Base-by-base conservation (phyloP, 1,140 invertebrate genomes). In the Zaprionus nigranus region DNA sequence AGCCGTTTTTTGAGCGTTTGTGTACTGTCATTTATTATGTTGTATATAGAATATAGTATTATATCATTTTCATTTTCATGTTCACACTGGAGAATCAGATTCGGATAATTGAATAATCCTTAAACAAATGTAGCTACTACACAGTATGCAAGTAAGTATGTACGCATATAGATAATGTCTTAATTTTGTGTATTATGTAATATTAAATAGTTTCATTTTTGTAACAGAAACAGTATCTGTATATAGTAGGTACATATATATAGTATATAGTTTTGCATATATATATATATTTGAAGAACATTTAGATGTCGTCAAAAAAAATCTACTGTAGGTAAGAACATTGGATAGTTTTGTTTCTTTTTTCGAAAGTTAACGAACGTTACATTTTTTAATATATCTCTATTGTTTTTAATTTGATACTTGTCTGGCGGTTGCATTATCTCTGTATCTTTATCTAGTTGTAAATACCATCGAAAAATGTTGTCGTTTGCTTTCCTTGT, bases 221-320 rank as follows among this genome's bases (percentile, higher is more conserved):
- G 26, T 58, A 66, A 66, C 64, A 66, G 49, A 66, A 66, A 43
- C 64, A 66, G 40, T 49, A 49, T 46, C 30, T 46, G 24, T 66
- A 58, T 58, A 58, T 70, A 70, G 60, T 65, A 71, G 57, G 56
- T 77, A 56, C 20, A 24, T 51, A 22, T 66, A 51, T 51, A 22
- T 28, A 36, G 34, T 68, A 71, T 66, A 77, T 84, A 81, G 68
- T 63, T 61, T 70, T 79, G 68, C 64, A 63, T 82, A 77, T 75
- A 62, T 81, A 76, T 75, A 75, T 1, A 68, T 79, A 76, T 34
- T 73, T 75, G 68, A 90, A 90, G 85, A 85, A 90, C 85, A 90
- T 85, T 90, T 79, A 90, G 85, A 90, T 73, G 67, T 90, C 79
- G 64, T 90, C 75, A 77, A 79, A 77, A 84, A 84, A 88, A 90